Evolutionary conservation across 2,888 invertebrate species (phyloP).

Genomic region (Eulithis testata): DNA sequence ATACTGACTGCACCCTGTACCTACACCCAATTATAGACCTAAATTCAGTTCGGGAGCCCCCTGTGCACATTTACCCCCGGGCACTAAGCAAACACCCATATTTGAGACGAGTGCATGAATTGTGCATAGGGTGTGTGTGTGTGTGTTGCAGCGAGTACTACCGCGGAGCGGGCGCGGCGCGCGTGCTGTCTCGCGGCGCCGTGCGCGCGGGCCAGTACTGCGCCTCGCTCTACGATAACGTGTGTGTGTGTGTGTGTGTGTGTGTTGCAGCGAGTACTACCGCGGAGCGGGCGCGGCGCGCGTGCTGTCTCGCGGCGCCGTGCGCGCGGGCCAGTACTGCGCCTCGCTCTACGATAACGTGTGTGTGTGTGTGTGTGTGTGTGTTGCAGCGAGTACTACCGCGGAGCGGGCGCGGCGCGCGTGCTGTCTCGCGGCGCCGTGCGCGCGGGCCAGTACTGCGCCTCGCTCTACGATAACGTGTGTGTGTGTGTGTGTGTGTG

Average conservation of each 20-base stretch:
- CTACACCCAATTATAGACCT: too few relatives aligned
- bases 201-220: slow-evolving; percentile 78
- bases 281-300: slow-evolving; percentile 57
- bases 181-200: slow-evolving; percentile 64
- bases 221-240: slow-evolving; percentile 68
- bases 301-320: slow-evolving; percentile 62
- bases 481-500: too few relatives aligned
- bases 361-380: too few relatives aligned
- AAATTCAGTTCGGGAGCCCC: too few relatives aligned
- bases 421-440: slow-evolving; percentile 63
- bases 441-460: slow-evolving; percentile 78
- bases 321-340: slow-evolving; percentile 78
- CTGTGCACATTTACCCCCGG: too few relatives aligned
- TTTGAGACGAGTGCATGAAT: too few relatives aligned
- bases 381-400: slow-evolving; percentile 62
- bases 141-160: slow-evolving; percentile 61
- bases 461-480: slow-evolving; percentile 68
- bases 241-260: too few relatives aligned
- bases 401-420: slow-evolving; percentile 57
- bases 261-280: slow-evolving; percentile 63
- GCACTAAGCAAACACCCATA: too few relatives aligned
- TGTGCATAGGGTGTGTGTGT: too few relatives aligned
- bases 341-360: slow-evolving; percentile 67
- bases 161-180: slow-evolving; percentile 55
- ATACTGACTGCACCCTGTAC: too few relatives aligned